Evolutionary conservation across 2,113 vertebrate species (phyloP).

Genomic region (Calidris pygmaea): DNA sequence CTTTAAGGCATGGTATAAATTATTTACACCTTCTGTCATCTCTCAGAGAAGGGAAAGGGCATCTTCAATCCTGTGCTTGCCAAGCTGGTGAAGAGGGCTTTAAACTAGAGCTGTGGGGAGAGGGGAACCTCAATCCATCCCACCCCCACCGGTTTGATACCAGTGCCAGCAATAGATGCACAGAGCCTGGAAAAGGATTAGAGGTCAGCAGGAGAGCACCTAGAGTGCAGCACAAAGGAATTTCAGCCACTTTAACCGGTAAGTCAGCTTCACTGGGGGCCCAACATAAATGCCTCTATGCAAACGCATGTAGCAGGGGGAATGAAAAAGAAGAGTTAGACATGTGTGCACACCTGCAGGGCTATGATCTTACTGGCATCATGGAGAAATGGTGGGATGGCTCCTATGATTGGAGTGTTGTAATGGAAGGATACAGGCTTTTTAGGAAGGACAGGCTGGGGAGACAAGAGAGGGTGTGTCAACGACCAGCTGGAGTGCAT

Average conservation of each 20-base stretch:
- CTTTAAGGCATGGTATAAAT: not conserved
- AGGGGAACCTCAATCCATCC: not conserved
- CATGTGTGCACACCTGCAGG: not conserved
- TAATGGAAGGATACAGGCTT: not conserved
- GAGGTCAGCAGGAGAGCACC: not conserved
- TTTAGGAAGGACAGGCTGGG: not conserved
- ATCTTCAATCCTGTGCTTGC: not conserved
- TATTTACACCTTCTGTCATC: not conserved
- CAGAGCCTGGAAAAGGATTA: not conserved
- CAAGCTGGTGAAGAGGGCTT: not conserved
- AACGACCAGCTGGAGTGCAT: not conserved
- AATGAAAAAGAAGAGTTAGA: not conserved
- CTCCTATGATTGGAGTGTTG: not conserved
- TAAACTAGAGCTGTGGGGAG: not conserved
- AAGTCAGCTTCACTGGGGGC: not conserved
- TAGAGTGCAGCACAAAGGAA: not conserved
- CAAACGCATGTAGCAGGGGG: not conserved
- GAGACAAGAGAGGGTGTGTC: not conserved
- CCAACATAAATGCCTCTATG: not conserved
- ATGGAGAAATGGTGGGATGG: not conserved
- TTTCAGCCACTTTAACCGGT: not conserved
- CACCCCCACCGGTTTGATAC: not conserved
- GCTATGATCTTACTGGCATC: not conserved
- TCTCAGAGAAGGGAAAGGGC: not conserved
- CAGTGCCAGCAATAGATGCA: not conserved